These are phyloP conservation scores for Acanthisitta chloris DNA, from an alignment of 2,113 vertebrate species.

Conservation along the genomic window DNA sequence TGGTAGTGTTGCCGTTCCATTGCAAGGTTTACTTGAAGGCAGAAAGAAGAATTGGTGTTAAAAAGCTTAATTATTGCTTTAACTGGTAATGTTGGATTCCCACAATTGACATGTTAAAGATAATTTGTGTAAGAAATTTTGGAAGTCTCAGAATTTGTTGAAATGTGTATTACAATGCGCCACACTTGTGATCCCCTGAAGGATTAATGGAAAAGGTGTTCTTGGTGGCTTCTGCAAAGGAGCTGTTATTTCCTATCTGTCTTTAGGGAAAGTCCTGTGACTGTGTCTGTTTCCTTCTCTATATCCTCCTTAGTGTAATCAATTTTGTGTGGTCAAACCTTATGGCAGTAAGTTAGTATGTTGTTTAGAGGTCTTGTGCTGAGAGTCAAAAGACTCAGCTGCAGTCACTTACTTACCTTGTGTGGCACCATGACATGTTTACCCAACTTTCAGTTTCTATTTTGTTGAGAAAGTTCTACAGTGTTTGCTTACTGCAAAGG, in stretches of 20 bases:
- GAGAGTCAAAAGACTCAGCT: neutral
- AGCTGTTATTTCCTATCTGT: neutral
- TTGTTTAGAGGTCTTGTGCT: neutral
- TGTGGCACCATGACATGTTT: neutral
- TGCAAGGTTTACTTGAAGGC: neutral
- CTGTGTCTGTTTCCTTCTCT: neutral
- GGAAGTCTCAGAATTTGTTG: neutral
- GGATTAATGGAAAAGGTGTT: neutral
- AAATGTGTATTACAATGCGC: accelerated
- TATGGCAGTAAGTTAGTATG: neutral
- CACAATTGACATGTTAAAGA: neutral
- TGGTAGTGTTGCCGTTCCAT: neutral
- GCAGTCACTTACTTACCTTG: neutral
- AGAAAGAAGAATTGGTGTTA: neutral
- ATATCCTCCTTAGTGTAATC: neutral
- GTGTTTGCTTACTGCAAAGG: neutral
- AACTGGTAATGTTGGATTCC: neutral
- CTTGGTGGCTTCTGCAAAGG: neutral
- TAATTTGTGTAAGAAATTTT: neutral
- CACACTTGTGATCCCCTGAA: neutral
- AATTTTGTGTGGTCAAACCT: neutral
- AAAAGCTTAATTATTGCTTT: neutral
- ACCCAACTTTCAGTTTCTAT: neutral
- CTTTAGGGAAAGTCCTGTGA: neutral
- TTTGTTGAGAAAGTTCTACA: neutral